A percentile compares a stretch with the other conserved stretches of the same genome.
Evolutionary conservation across 53 echinoderm and acorn worm genomes (phyloP).

Genomic region (Mesocentrotus franciscanus): DNA sequence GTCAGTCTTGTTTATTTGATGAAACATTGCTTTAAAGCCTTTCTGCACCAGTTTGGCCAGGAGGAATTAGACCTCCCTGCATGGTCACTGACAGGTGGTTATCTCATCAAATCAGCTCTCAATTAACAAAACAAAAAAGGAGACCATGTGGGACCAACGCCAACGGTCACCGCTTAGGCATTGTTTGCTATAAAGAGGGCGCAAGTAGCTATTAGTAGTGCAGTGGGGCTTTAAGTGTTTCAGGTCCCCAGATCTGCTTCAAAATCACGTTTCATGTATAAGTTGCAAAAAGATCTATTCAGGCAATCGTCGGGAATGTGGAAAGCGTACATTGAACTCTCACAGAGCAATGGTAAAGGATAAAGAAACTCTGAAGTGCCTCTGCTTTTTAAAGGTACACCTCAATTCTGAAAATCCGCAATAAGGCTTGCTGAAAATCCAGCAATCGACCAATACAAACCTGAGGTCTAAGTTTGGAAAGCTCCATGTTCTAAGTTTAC

Average conservation of each 20-base stretch:
- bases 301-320: neutral
- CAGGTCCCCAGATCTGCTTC: neutral
- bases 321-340: neutral
- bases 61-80: no score
- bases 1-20: neutral
- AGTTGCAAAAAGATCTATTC: neutral
- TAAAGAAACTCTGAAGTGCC: neutral
- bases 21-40: neutral
- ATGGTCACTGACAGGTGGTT: no score
- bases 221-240: neutral
- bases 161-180: no score
- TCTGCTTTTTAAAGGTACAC: neutral
- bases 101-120: no score
- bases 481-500: slow-evolving; percentile 30
- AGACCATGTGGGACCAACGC: no score
- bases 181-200: no score
- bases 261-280: neutral
- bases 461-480: neutral
- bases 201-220: no score
- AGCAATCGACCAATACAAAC: neutral
- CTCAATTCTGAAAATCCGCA: neutral
- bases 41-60: no score
- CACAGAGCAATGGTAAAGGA: neutral
- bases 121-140: no score
- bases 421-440: neutral